Evolutionary conservation across 92 coral and sea anemone species (phyloP).

Genomic region (Parazoanthus darwini): DNA sequence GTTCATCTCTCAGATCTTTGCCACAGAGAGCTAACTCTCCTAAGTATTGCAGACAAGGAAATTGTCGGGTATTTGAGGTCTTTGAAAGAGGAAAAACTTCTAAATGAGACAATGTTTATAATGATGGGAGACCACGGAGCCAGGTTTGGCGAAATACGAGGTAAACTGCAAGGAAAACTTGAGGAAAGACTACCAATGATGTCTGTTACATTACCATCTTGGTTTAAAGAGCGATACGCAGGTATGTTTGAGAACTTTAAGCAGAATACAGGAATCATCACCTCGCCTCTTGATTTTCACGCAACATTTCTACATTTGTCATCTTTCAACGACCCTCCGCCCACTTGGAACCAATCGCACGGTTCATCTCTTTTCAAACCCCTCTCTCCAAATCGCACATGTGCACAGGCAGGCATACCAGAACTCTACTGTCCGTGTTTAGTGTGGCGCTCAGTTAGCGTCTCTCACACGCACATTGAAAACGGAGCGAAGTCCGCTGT

Average conservation of each 20-base stretch:
- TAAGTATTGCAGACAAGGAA: slow-evolving; percentile 59
- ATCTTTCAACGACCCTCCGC: slow-evolving; percentile 46
- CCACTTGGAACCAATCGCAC: slow-evolving; percentile 24
- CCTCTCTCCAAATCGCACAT: slow-evolving; percentile 54
- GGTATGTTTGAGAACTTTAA: slow-evolving; percentile 40
- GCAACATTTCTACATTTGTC: slow-evolving; percentile 69
- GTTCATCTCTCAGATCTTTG: slow-evolving; percentile 63
- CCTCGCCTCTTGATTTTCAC: slow-evolving; percentile 78
- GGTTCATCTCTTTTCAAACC: slow-evolving; percentile 60
- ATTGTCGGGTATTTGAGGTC: slow-evolving; percentile 52
- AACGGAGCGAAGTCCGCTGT: slow-evolving; percentile 61
- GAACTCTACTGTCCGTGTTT: slow-evolving; percentile 80
- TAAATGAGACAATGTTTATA: slow-evolving; percentile 76
- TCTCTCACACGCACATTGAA: slow-evolving; percentile 59
- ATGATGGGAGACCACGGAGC: slow-evolving; percentile 81
- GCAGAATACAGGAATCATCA: slow-evolving; percentile 55
- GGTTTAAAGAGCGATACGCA: slow-evolving; percentile 54
- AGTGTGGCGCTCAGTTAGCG: slow-evolving; percentile 49
- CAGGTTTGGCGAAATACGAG: slow-evolving; percentile 68
- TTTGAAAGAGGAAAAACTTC: slow-evolving; percentile 54
- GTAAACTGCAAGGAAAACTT: slow-evolving; percentile 68
- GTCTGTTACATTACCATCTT: slow-evolving; percentile 69
- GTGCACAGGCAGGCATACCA: slow-evolving; percentile 72
- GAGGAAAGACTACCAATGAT: slow-evolving; percentile 83
- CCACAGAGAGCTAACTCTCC: slow-evolving; percentile 54